phyloP scores from a whole-genome alignment of 2,797 vertebrate genomes.

The Hypotaenidia okinawae region DNA sequence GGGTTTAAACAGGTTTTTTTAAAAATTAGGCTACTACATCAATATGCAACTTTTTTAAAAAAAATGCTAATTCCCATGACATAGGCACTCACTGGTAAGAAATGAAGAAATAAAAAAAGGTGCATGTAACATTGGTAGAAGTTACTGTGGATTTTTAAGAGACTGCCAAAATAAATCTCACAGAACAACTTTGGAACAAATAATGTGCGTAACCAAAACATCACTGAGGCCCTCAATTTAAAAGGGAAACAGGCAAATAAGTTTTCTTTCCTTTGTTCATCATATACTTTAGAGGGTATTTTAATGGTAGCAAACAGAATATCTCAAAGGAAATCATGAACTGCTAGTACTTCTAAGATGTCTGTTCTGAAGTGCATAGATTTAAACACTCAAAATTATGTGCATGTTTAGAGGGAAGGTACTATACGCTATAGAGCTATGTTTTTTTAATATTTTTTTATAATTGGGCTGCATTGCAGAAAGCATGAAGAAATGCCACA shows the following conservation, averaged over 20 bases:
- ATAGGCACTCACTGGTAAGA: background rate
- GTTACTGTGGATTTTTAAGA: background rate
- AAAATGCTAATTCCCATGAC: background rate
- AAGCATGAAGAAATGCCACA: background rate
- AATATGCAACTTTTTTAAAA: background rate
- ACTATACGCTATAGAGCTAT: background rate
- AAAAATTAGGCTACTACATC: background rate
- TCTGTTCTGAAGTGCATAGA: background rate
- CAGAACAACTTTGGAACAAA: background rate
- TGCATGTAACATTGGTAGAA: background rate
- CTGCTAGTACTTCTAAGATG: background rate
- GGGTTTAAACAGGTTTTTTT: background rate
- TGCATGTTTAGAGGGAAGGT: background rate
- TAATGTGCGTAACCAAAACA: background rate
- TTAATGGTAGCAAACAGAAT: background rate
- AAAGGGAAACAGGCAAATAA: background rate
- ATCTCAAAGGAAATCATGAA: background rate
- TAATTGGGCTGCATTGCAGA: background rate
- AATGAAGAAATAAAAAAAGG: background rate
- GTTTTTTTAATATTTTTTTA: background rate
- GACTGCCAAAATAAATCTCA: background rate
- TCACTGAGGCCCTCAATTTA: background rate
- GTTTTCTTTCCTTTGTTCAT: background rate
- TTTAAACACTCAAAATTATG: background rate
- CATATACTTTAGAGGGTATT: background rate